Evolutionary conservation across 2,797 vertebrate species (phyloP).

Genomic region (Spinibarbus caldwelli): DNA sequence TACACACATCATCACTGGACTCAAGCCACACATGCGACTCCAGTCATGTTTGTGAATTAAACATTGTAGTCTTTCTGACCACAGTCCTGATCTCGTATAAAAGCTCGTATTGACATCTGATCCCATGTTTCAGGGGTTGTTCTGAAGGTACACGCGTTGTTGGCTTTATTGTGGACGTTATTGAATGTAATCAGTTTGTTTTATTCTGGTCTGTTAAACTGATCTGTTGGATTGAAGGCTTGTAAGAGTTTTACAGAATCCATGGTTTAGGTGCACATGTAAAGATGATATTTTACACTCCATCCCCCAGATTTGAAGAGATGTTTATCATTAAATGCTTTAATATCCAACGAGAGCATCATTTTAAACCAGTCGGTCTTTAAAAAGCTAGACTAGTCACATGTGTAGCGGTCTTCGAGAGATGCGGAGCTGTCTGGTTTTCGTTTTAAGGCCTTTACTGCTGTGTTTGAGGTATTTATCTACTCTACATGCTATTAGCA

Average conservation of each 20-base stretch:
- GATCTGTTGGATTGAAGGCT: too few species aligned
- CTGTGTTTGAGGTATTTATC: constrained; percentile 49
- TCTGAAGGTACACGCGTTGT: background rate
- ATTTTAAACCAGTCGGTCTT: constrained; percentile 8
- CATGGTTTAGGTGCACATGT: constrained; percentile 7
- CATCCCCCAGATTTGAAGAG: constrained; percentile 5
- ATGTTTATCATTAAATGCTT: background rate
- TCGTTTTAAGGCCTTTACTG: constrained; percentile 47
- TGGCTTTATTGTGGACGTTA: constrained; percentile 16
- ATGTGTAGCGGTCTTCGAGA: constrained; percentile 17
- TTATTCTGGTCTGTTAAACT: constrained; percentile 8
- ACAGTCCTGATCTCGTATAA: background rate
- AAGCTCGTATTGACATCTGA: background rate
- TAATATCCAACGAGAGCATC: background rate
- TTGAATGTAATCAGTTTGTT: constrained; percentile 25
- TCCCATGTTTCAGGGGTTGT: background rate
- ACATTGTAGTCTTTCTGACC: background rate
- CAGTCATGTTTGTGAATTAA: constrained; percentile 5
- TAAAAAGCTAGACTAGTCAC: constrained; percentile 16
- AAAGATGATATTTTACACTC: background rate
- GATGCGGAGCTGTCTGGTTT: constrained; percentile 14
- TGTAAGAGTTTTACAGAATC: background rate
- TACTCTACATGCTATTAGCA: constrained; percentile 47
- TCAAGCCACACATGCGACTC: background rate
- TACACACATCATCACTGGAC: constrained; percentile 1